These are phyloP conservation scores for Hoplodrina blanda DNA, from an alignment of 2,888 invertebrate genomes.

Conservation along the genomic window DNA sequence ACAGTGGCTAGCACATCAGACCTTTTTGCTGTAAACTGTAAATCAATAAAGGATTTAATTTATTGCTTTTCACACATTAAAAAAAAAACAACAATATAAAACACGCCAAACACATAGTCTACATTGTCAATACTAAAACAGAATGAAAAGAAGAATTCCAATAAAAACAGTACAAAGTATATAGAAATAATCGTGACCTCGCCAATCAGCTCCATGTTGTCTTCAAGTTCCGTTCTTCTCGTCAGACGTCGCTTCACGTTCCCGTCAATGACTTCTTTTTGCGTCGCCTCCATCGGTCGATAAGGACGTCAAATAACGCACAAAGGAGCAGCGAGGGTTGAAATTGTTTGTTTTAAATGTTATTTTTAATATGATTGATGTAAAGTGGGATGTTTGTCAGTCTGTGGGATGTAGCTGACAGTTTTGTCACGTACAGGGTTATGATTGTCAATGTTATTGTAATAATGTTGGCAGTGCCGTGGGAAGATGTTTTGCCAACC, in stretches of 20 bases:
- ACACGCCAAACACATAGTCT: background rate
- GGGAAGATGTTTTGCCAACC: background rate
- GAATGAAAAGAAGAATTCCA: slow-evolving; percentile 4
- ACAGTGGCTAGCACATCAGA: too few species aligned
- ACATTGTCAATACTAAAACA: background rate
- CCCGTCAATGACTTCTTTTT: slow-evolving; percentile 57
- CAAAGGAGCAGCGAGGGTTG: slow-evolving; percentile 48
- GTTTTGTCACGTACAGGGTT: slow-evolving; percentile 24
- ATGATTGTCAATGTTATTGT: slow-evolving; percentile 7
- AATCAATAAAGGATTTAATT: too few species aligned
- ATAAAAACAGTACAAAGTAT: slow-evolving; percentile 29
- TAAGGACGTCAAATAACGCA: slow-evolving; percentile 68
- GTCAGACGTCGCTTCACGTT: slow-evolving; percentile 60
- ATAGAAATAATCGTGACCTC: slow-evolving; percentile 19
- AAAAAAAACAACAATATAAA: too few species aligned
- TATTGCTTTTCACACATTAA: too few species aligned
- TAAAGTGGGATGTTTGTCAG: slow-evolving; percentile 8
- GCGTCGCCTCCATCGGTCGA: slow-evolving; percentile 67
- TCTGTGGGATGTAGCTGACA: slow-evolving; percentile 8
- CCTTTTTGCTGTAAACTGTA: too few species aligned
- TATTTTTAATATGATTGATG: slow-evolving; percentile 58
- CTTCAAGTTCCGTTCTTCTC: slow-evolving; percentile 63
- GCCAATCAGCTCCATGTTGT: slow-evolving; percentile 59
- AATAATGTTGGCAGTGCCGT: slow-evolving; percentile 15
- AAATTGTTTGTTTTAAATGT: slow-evolving; percentile 62